Base-by-base conservation (phyloP, 2,888 invertebrate genomes). In the Papilio gigon region DNA sequence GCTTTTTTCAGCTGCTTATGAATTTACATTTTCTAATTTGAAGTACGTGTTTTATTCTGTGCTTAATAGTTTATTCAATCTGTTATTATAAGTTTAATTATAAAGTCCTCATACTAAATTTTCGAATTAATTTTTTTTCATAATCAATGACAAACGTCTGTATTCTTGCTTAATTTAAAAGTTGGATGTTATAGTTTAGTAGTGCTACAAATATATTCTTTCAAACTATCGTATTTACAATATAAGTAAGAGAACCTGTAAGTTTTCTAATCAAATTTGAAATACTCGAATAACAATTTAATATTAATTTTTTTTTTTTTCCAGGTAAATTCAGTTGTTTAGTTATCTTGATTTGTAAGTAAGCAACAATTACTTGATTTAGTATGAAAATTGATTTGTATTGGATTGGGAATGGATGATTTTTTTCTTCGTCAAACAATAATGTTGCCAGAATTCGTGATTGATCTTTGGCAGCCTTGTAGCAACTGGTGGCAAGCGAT, bases 221-320 rank as follows among this genome's bases (percentile, higher is more conserved):
- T n/a, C n/a, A n/a, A n/a, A n/a, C n/a, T n/a, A n/a, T n/a, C n/a
- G n/a, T n/a, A n/a, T n/a, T n/a, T n/a, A n/a, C n/a, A n/a, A n/a
- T n/a, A n/a, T n/a, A n/a, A n/a, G n/a, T n/a, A n/a, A n/a, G n/a
- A n/a, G n/a, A n/a, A n/a, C n/a, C n/a, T n/a, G n/a, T n/a, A n/a
- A n/a, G n/a, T n/a, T n/a, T n/a, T n/a, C n/a, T n/a, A n/a, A n/a
- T n/a, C n/a, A n/a, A n/a, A n/a, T n/a, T 0, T 56, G 65, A 40
- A 65, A 65, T 17, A 1, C n/a, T n/a, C 37, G 5, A 56, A 20
- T 42, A 53, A 56, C 22, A 20, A 56, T 65, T 65, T 65, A 40
- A 66, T 35, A 66, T 35, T 35, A 35, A 40, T 30, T 40, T 17
- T n/a, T 53, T 40, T 68, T 20, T 56, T 67, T 63, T 63, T 63